phyloP scores from a whole-genome alignment of 2,113 vertebrate species.

The Colaptes auratus region DNA sequence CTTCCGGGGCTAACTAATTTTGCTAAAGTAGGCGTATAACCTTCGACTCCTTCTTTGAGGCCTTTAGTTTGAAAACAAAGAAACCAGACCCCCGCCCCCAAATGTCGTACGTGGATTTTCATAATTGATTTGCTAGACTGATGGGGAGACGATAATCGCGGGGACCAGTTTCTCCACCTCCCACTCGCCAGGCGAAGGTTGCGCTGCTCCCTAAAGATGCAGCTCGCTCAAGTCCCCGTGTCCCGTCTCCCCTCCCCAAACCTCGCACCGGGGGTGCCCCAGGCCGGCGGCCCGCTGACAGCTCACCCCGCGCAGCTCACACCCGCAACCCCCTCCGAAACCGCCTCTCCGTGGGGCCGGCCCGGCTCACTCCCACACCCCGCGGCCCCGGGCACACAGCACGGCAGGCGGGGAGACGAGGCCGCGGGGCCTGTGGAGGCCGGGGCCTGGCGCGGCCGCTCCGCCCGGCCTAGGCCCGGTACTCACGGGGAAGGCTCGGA shows the following conservation, averaged over 20 bases:
- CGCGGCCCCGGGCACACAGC: not conserved
- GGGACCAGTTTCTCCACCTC: not conserved
- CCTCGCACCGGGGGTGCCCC: not conserved
- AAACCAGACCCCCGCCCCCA: not conserved
- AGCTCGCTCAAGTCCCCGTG: not conserved
- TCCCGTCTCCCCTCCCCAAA: not conserved
- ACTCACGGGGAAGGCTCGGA: conserved; percentile 98
- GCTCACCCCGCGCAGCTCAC: not conserved
- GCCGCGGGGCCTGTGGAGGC: not conserved
- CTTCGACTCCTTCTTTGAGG: conserved; percentile 1
- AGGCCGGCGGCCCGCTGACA: not conserved
- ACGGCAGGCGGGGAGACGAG: not conserved
- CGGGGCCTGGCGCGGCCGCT: not conserved
- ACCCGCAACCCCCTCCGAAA: not conserved
- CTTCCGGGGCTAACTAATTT: not conserved
- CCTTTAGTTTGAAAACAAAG: conserved; percentile 54
- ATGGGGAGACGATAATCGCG: not conserved
- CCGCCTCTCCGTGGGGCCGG: not conserved
- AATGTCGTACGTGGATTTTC: not conserved
- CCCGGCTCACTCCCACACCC: not conserved
- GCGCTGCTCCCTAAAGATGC: not conserved
- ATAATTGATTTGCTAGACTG: not conserved
- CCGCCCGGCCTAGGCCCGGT: not conserved
- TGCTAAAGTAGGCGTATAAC: not conserved
- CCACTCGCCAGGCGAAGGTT: not conserved